These are phyloP conservation scores for Endomychus coccineus DNA, from an alignment of 2,888 invertebrate genomes.

Conservation along the genomic window DNA sequence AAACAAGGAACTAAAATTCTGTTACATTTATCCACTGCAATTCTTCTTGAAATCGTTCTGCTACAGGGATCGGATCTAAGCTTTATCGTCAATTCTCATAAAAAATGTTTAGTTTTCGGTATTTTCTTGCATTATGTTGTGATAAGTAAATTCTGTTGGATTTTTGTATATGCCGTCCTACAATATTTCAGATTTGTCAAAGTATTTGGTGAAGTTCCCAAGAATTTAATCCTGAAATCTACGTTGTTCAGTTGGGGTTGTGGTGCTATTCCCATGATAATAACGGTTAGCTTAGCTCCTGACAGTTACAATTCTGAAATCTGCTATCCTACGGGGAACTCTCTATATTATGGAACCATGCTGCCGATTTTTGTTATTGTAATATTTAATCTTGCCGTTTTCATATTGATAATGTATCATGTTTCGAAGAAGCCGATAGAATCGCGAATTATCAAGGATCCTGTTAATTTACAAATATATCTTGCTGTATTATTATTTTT, in stretches of 20 bases:
- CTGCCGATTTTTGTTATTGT: constrained; percentile 50
- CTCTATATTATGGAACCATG: constrained; percentile 50
- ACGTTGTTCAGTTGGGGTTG: constrained; percentile 58
- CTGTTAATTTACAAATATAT: constrained; percentile 50
- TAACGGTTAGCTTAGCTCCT: constrained; percentile 46
- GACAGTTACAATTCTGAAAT: constrained; percentile 46
- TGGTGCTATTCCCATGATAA: constrained; percentile 48
- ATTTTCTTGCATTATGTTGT: constrained; percentile 58
- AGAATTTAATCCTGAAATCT: constrained; percentile 55
- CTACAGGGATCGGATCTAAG: constrained; percentile 17
- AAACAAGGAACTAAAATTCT: constrained; percentile 56
- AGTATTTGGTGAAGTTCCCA: constrained; percentile 53
- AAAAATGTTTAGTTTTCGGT: constrained; percentile 51
- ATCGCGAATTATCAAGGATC: constrained; percentile 35
- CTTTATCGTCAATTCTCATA: not conserved
- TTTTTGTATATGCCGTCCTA: constrained; percentile 61
- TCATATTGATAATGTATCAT: constrained; percentile 49
- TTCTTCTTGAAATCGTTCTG: constrained; percentile 39
- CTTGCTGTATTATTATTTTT: constrained; percentile 54
- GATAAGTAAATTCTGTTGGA: constrained; percentile 63
- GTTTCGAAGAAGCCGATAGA: constrained; percentile 40
- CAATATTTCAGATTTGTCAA: constrained; percentile 61
- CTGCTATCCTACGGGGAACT: constrained; percentile 51
- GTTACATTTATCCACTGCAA: constrained; percentile 50
- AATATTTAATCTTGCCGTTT: constrained; percentile 51